A percentile compares a stretch with the other conserved stretches of the same genome.
Evolutionary conservation across 2,888 invertebrate species (phyloP).

Genomic region (Helicoverpa assulta): DNA sequence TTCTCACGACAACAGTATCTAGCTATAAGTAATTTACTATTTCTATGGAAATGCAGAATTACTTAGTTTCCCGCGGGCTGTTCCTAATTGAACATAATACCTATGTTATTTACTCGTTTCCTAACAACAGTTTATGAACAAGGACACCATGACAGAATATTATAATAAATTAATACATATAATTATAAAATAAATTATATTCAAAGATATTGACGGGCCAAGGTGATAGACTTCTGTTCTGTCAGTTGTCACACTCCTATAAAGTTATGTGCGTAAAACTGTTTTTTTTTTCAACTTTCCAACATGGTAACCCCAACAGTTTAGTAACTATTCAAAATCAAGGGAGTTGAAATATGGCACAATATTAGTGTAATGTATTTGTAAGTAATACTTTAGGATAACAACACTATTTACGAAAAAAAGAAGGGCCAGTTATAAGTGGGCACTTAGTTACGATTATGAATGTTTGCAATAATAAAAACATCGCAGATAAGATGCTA

Average conservation of each 20-base stretch:
- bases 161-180: conserved; percentile 23
- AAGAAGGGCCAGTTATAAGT: no score
- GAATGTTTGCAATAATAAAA: no score
- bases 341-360: neutral
- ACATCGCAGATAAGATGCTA: no score
- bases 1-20: conserved; percentile 8
- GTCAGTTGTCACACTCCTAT: neutral
- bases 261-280: conserved; percentile 8
- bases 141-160: conserved; percentile 32
- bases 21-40: conserved; percentile 15
- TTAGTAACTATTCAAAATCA: neutral
- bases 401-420: no score
- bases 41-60: conserved; percentile 30
- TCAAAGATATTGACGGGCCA: conserved; percentile 31
- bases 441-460: no score
- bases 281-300: neutral
- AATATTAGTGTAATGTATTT: neutral
- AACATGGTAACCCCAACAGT: neutral
- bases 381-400: no score
- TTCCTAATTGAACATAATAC: conserved; percentile 18
- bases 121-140: conserved; percentile 29
- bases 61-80: conserved; percentile 6
- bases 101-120: conserved; percentile 25
- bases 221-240: conserved; percentile 23
- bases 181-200: conserved; percentile 16